Evolutionary conservation across 2,797 vertebrate species (phyloP).

Genomic region (Leptodactylus fallax): DNA sequence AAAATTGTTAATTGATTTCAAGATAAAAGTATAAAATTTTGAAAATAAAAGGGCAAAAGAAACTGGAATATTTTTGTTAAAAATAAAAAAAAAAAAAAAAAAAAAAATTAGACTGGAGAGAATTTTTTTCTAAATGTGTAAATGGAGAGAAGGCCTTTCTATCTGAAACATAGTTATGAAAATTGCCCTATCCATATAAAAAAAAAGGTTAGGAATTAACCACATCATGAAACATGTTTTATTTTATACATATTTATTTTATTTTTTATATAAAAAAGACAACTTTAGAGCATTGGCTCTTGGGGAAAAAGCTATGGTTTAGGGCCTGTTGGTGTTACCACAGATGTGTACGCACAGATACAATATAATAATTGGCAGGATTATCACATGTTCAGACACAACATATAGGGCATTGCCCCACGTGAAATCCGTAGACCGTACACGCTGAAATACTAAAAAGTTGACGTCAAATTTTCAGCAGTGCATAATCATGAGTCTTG

Average conservation of each 20-base stretch:
- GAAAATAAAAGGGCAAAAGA: too few relatives aligned
- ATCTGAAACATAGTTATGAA: too few relatives aligned
- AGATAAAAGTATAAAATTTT: too few relatives aligned
- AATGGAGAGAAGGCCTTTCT: too few relatives aligned
- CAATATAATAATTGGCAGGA: slow-evolving; percentile 53
- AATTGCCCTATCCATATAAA: too few relatives aligned
- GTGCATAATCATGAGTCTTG: background rate
- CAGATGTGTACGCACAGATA: slow-evolving; percentile 52
- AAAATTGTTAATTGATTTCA: too few relatives aligned
- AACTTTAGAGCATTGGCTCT: slow-evolving; percentile 38
- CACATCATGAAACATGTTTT: slow-evolving; percentile 1
- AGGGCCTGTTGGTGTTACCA: slow-evolving; percentile 46
- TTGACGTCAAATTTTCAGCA: background rate
- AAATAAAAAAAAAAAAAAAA: too few relatives aligned
- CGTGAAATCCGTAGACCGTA: slow-evolving; percentile 33
- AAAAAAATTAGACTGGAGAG: too few relatives aligned
- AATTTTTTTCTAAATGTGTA: too few relatives aligned
- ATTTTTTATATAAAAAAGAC: slow-evolving; percentile 47
- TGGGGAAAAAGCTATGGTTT: slow-evolving; percentile 32
- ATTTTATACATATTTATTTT: slow-evolving; percentile 41
- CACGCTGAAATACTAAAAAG: slow-evolving; percentile 15
- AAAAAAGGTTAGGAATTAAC: background rate
- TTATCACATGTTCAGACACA: slow-evolving; percentile 59
- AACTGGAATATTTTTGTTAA: too few relatives aligned
- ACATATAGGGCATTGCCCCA: slow-evolving; percentile 7